A percentile compares a stretch with the other conserved stretches of the same genome.
Evolutionary conservation across 30 jellyfish, hydroid and myxozoan genomes (phyloP).

Genomic region (Hydractinia echinata): DNA sequence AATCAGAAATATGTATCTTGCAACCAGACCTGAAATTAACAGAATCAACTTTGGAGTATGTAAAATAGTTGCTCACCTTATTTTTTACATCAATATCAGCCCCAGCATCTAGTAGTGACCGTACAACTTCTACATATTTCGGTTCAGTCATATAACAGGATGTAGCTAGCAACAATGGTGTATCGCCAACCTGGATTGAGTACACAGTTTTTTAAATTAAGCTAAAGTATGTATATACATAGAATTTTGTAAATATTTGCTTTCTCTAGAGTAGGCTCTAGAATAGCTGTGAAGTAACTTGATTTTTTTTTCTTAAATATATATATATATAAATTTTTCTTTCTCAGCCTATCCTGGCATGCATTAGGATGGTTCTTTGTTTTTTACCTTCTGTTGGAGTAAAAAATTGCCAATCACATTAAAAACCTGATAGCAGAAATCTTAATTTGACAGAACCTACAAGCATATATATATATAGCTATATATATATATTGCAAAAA

Average conservation of each 20-base stretch:
- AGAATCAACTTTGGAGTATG: neutral
- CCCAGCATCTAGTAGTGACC: conserved; percentile 53
- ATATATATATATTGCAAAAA: no score
- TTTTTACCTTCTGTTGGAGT: no score
- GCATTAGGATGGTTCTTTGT: no score
- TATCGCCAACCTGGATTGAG: conserved; percentile 59
- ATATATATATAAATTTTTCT: neutral
- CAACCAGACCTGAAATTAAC: neutral
- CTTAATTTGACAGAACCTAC: no score
- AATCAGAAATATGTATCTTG: no score
- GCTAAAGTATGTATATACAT: no score
- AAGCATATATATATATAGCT: no score
- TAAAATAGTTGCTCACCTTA: conserved; percentile 24
- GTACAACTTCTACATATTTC: conserved; percentile 64
- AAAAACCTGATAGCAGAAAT: no score
- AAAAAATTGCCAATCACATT: no score
- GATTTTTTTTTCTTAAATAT: neutral
- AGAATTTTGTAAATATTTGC: no score
- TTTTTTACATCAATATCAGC: conserved; percentile 54
- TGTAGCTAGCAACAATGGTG: conserved; percentile 77
- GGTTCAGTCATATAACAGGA: conserved; percentile 77
- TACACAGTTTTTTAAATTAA: neutral
- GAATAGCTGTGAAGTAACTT: no score
- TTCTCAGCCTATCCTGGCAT: neutral
- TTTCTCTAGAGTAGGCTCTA: no score